Conservation (phyloP, 2,797 vertebrate genomes). For the Sternarchorhynchus goeldii region DNA sequence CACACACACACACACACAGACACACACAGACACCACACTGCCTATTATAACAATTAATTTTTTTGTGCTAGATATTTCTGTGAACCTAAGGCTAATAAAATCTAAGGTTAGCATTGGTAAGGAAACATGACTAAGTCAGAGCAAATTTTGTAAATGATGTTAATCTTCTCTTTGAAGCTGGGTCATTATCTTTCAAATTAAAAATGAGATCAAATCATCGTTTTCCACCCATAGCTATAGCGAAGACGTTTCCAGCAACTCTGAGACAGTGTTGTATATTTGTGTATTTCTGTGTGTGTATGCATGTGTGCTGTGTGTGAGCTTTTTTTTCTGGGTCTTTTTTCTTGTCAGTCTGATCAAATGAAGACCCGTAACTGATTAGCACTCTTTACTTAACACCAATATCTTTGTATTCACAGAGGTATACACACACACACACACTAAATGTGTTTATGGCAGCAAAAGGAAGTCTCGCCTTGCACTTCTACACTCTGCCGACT, state of each 20-base stretch:
- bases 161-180: constrained; percentile 35
- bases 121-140: neutral
- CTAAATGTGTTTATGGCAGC: constrained; percentile 62
- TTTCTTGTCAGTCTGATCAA: neutral
- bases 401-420: neutral
- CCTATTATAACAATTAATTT: neutral
- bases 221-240: constrained; percentile 9
- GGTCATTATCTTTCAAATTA: constrained; percentile 36
- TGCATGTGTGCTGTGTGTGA: neutral
- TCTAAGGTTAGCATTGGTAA: neutral
- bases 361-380: no score
- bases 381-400: neutral
- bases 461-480: constrained; percentile 65
- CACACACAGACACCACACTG: neutral
- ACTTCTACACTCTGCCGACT: constrained; percentile 71
- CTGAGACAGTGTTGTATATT: constrained; percentile 9
- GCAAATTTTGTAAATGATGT: constrained; percentile 8
- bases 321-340: neutral
- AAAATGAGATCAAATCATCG: constrained; percentile 30
- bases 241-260: constrained; percentile 14
- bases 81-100: neutral
- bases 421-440: neutral
- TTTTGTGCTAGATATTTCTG: neutral
- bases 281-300: neutral
- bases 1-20: no score